A percentile compares a stretch with the other conserved stretches of the same genome.
These are phyloP conservation scores for Piscicola geometra DNA, from an alignment of 2,888 invertebrate genomes.

Conservation along the genomic window DNA sequence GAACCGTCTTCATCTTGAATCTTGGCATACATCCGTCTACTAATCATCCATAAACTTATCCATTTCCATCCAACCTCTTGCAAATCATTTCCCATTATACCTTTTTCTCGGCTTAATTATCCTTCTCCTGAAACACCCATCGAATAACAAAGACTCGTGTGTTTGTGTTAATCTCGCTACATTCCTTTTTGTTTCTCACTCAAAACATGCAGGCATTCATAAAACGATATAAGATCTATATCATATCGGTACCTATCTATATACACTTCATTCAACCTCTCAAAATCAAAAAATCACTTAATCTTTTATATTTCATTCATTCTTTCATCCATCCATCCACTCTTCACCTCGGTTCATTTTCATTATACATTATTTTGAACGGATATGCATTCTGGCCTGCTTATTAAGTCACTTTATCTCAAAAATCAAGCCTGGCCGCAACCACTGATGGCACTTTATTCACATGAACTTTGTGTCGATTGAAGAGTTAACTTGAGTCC, in stretches of 20 bases:
- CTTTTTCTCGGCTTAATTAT: not conserved
- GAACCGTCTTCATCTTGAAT: no score
- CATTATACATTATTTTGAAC: not conserved
- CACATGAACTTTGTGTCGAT: not conserved
- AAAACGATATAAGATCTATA: no score
- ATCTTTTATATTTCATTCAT: not conserved
- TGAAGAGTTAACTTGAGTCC: no score
- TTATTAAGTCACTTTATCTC: constrained; percentile 3
- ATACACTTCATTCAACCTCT: no score
- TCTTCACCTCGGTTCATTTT: constrained; percentile 5
- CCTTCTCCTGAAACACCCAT: not conserved
- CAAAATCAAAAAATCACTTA: no score
- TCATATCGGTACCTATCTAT: no score
- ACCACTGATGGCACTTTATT: not conserved
- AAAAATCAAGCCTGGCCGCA: not conserved
- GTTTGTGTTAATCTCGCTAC: no score
- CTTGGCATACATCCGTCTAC: no score
- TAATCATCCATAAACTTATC: no score
- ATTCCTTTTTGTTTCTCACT: no score
- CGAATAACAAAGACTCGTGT: constrained; percentile 6
- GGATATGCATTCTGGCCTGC: not conserved
- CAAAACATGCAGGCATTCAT: no score
- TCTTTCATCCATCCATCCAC: not conserved
- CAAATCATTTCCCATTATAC: constrained; percentile 4
- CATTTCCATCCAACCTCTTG: no score